Percentiles rank a stretch among this genome's conserved stretches.
Evolutionary conservation across 2,888 invertebrate species (phyloP).

Genomic region (Standfussiana lucernea): DNA sequence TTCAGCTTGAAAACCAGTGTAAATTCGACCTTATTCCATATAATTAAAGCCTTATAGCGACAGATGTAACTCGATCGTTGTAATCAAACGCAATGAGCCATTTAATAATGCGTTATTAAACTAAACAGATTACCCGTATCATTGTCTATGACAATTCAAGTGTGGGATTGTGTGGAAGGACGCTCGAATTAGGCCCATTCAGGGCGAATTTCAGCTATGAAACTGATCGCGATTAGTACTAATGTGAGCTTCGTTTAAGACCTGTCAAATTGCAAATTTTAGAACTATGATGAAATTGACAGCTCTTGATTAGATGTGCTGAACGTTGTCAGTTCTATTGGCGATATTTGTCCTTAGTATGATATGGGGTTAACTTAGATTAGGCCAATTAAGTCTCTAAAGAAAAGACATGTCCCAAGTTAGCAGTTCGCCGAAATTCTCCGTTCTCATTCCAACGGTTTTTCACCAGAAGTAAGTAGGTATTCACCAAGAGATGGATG

Average conservation of each 20-base stretch:
- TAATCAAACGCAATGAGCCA: slow-evolving; percentile 43
- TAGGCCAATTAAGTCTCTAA: too few relatives aligned
- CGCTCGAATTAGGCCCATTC: background rate
- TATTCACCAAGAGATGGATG: too few relatives aligned
- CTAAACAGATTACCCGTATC: slow-evolving; percentile 32
- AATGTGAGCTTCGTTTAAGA: background rate
- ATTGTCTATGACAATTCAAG: slow-evolving; percentile 7
- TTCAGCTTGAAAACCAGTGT: background rate
- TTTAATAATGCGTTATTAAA: slow-evolving; percentile 16
- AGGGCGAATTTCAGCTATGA: background rate
- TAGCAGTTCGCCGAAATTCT: too few relatives aligned
- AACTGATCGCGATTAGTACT: background rate
- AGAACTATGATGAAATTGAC: too few relatives aligned
- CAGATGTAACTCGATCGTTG: slow-evolving; percentile 16
- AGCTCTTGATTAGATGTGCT: too few relatives aligned
- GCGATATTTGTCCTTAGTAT: too few relatives aligned
- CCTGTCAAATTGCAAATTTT: too few relatives aligned
- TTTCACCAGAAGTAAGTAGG: too few relatives aligned
- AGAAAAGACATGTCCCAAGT: too few relatives aligned
- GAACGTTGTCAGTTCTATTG: too few relatives aligned
- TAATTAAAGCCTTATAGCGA: background rate
- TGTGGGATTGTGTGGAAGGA: slow-evolving; percentile 5
- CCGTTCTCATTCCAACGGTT: too few relatives aligned
- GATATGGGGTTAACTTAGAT: too few relatives aligned
- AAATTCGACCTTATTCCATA: background rate